Base-by-base conservation (phyloP, 2,113 vertebrate genomes). In the Xenopus tropicalis region DNA sequence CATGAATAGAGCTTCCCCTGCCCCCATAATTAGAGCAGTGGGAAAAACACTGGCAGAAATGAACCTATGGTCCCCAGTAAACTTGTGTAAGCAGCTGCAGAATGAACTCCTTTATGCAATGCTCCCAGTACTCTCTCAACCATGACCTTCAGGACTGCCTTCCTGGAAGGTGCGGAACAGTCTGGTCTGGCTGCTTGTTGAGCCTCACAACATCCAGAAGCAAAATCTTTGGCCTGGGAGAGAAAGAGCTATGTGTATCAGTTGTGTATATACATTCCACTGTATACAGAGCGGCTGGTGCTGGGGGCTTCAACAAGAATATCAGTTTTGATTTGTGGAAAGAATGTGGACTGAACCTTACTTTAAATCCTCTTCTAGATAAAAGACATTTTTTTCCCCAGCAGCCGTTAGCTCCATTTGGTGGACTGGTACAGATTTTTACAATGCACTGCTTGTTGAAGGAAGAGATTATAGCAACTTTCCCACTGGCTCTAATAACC, bases 111-210 rank as follows among this genome's bases (percentile, higher is more conserved):
- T 71, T 80, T 78, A 24, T 78, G 69, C 67, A 65, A 0, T 51
- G 29, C 29, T 22, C 56, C 78, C 80, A 82, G 78, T 71, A 46
- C 24, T 82, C 77, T 71, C 63, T 82, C 79, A 77, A 78, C 79
- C 82, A 48, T 84, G 84, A 75, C 80, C 77, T 84, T 78, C 63
- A 77, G 46, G 80, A 86, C 83, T 83, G 82, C 83, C 84, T 81
- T 80, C 78, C 66, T 51, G 57, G 83, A 80, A 79, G 82, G 67
- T 76, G 79, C 78, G 78, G 78, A 73, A 79, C 82, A 79, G 77
- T 80, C 81, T 59, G 22, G 77, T 79, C 78, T 72, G 59, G 70
- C 9, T 42, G 58, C 5, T 66, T 78, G 63, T 51, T 51, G 46
- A 23, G 66, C 64, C 77, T 80, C 74, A 48, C 66, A 61, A 78